phyloP scores from a whole-genome alignment of 2,888 invertebrate species.

The Coecobrya sp. region DNA sequence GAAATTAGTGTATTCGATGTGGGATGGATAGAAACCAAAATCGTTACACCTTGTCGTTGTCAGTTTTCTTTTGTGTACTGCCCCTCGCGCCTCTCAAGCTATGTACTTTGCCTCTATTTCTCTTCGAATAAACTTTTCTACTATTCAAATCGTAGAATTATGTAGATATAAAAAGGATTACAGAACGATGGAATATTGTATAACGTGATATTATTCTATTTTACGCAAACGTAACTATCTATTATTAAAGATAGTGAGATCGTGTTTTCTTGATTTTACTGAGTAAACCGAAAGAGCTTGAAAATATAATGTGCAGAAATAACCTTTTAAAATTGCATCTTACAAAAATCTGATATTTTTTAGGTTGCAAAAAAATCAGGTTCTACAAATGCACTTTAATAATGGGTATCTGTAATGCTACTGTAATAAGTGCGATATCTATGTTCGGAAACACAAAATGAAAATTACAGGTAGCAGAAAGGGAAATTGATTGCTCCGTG shows the following conservation, averaged over 20 bases:
- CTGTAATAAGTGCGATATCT: not conserved
- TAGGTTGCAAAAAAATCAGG: constrained; percentile 1
- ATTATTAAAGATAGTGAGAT: constrained; percentile 55
- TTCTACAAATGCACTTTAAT: constrained; percentile 31
- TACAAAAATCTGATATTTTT: constrained; percentile 57
- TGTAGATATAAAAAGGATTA: not conserved
- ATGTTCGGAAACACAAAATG: not conserved
- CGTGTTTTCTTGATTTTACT: constrained; percentile 53
- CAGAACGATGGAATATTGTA: constrained; percentile 12
- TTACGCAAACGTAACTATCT: constrained; percentile 9
- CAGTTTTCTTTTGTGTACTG: constrained; percentile 23
- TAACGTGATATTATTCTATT: constrained; percentile 39
- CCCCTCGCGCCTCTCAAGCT: constrained; percentile 5
- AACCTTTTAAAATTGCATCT: constrained; percentile 34
- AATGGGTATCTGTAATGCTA: not conserved
- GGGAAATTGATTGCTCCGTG: constrained; percentile 24
- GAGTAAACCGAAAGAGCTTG: not conserved
- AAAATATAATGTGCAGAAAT: not conserved
- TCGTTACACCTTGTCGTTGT: constrained; percentile 67
- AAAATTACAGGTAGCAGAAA: not conserved
- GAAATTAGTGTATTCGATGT: constrained; percentile 62
- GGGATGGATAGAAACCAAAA: constrained; percentile 58
- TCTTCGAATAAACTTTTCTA: constrained; percentile 3
- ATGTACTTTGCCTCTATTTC: constrained; percentile 14
- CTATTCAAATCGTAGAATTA: not conserved